Evolutionary conservation across 1,140 invertebrate species (phyloP), one percentile per base, ranked within the genome.

Genomic region (Holotrichia oblita): DNA sequence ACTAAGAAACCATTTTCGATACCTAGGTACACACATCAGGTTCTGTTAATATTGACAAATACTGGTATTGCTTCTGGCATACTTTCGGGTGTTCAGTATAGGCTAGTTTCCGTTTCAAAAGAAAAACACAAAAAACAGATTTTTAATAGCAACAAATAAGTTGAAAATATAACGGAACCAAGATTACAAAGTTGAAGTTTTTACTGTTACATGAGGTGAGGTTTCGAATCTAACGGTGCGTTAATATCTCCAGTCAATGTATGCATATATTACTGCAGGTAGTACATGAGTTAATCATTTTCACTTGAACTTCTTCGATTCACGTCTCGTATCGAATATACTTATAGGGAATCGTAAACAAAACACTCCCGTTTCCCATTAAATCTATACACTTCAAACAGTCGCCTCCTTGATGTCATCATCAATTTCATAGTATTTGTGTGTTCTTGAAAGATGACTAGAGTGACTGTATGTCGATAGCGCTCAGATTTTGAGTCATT

Each of bases 171-270:
- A 34, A 34, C 27, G 27, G 27, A 34, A 1, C 27, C 27, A 44
- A n/a, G 0, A 55, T 55, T 55, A 55, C 48, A 55, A 55, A 55
- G 17, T 55, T 17, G 12, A 55, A n/a, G 48, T 55, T n/a, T 55
- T 17, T 48, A 48, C n/a, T 24, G 20, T 27, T 24, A 20, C 20
- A 69, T 8, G 27, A 27, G 3, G 27, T 20, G 22, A 69, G 27
- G 61, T 69, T 69, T 22, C n/a, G 17, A 69, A 20, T 27, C 61
- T 69, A 69, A 69, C 61, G 61, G 61, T 22, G 20, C 22, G 27
- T 69, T 69, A 69, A 69, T 34, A 27, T 69, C 61, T 27, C 61
- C 61, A 69, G 12, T 27, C 61, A 69, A 69, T 69, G n/a, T 69
- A n/a, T 8, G 20, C 27, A 69, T 69, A 69, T 22, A 22, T 69